phyloP scores from a whole-genome alignment of 2,888 invertebrate species.

The Caenorhabditis angaria region DNA sequence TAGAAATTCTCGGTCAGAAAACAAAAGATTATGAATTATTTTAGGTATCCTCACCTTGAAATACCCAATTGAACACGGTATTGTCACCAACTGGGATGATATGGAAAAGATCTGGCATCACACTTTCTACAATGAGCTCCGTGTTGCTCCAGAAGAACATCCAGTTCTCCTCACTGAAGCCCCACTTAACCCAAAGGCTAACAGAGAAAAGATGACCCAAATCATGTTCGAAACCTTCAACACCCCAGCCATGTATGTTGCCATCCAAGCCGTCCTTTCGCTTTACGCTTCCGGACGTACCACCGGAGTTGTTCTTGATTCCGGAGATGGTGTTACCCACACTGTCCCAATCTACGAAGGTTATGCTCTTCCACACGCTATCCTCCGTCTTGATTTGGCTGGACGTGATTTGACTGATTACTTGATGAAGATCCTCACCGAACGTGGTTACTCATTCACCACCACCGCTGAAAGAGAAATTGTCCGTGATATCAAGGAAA shows the following conservation, averaged over 20 bases:
- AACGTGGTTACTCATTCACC: slow-evolving; percentile 74
- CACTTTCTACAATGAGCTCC: slow-evolving; percentile 95
- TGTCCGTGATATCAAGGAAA: slow-evolving; percentile 89
- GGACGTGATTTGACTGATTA: slow-evolving; percentile 76
- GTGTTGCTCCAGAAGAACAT: slow-evolving; percentile 93
- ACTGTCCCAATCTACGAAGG: slow-evolving; percentile 83
- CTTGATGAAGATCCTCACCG: slow-evolving; percentile 75
- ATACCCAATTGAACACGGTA: slow-evolving; percentile 93
- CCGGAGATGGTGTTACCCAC: slow-evolving; percentile 90
- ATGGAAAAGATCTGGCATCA: slow-evolving; percentile 99
- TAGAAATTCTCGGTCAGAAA: neutral
- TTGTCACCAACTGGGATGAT: slow-evolving; percentile 96
- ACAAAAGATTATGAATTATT: slow-evolving; percentile 53
- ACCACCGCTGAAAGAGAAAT: slow-evolving; percentile 80
- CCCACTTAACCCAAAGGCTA: slow-evolving; percentile 91
- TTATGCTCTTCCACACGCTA: slow-evolving; percentile 75
- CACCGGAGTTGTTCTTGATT: slow-evolving; percentile 80
- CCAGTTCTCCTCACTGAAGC: slow-evolving; percentile 91
- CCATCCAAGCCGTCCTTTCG: slow-evolving; percentile 90
- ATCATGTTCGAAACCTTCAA: slow-evolving; percentile 86
- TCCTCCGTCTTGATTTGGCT: slow-evolving; percentile 75
- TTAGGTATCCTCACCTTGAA: slow-evolving; percentile 84
- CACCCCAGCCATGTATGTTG: slow-evolving; percentile 82
- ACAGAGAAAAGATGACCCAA: slow-evolving; percentile 91
- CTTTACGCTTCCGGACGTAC: slow-evolving; percentile 82